Conservation (phyloP, 2,113 vertebrate genomes). For the Catagonus wagneri region DNA sequence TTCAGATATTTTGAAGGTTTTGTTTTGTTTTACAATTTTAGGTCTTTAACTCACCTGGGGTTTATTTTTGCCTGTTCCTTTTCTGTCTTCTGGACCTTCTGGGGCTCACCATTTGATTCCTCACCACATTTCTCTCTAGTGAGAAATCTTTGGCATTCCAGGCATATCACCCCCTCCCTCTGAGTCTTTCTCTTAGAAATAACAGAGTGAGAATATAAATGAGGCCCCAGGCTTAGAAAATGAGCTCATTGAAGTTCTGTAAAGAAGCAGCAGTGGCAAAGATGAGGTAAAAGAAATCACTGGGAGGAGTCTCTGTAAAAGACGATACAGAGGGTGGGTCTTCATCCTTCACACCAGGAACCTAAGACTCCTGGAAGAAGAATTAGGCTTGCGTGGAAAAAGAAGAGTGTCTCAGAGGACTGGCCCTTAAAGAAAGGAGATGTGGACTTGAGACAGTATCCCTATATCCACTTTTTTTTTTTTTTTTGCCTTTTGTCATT, state of each 20-base stretch:
- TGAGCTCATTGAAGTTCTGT: background rate
- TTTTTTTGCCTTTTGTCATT: no score
- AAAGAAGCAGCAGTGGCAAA: background rate
- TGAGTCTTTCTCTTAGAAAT: conserved; percentile 21
- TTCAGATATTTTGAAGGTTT: conserved; percentile 5
- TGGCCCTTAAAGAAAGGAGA: background rate
- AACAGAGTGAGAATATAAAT: conserved; percentile 4
- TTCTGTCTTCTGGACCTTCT: background rate
- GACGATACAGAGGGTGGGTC: background rate
- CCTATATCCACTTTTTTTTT: background rate
- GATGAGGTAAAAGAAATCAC: background rate
- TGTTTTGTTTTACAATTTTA: conserved; percentile 23
- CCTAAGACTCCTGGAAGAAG: background rate
- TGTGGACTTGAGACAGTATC: background rate
- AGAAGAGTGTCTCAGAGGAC: background rate
- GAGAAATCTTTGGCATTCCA: background rate
- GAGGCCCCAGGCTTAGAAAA: background rate
- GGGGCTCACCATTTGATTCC: background rate
- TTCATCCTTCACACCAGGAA: background rate
- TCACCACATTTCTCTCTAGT: background rate
- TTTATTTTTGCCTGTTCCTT: conserved; percentile 11
- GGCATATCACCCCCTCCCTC: background rate
- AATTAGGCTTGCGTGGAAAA: background rate
- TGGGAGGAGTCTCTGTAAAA: background rate
- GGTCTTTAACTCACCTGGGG: background rate